These are phyloP conservation scores for Drosophila anomalata DNA, from an alignment of 2,888 invertebrate genomes.

Conservation along the genomic window DNA sequence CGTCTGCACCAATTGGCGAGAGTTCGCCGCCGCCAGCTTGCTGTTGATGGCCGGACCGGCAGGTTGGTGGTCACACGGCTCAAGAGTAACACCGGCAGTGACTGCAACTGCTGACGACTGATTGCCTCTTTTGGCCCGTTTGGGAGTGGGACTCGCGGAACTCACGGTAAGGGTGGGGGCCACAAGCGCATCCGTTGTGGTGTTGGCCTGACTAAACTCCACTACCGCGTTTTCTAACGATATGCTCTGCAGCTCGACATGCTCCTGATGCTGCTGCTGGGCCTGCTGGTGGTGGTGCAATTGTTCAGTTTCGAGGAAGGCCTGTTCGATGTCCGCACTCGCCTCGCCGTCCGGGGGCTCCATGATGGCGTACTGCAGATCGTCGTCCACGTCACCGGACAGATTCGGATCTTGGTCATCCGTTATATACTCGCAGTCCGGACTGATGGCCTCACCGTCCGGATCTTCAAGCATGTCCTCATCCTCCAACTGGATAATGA, in stretches of 20 bases:
- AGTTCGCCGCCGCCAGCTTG: slow-evolving; percentile 66
- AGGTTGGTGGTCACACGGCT: slow-evolving; percentile 62
- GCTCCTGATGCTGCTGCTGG: slow-evolving; percentile 8
- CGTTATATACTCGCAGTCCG: slow-evolving; percentile 68
- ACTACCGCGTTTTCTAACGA: slow-evolving; percentile 70
- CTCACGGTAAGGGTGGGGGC: slow-evolving; percentile 55
- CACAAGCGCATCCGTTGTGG: slow-evolving; percentile 34
- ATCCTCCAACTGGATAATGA: slow-evolving; percentile 80
- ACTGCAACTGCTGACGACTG: slow-evolving; percentile 32
- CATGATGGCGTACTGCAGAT: slow-evolving; percentile 79
- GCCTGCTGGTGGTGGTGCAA: slow-evolving; percentile 43
- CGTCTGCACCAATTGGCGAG: slow-evolving; percentile 79
- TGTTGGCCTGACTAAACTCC: slow-evolving; percentile 59
- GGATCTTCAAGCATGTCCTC: slow-evolving; percentile 79
- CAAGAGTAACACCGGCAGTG: slow-evolving; percentile 36
- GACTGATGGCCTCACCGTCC: slow-evolving; percentile 63
- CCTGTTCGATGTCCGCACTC: slow-evolving; percentile 72
- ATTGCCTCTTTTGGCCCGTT: slow-evolving; percentile 55
- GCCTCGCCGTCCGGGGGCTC: slow-evolving; percentile 69
- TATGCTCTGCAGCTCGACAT: slow-evolving; percentile 58
- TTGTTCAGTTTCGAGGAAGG: slow-evolving; percentile 62
- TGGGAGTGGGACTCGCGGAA: slow-evolving; percentile 63
- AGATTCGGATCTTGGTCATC: slow-evolving; percentile 65
- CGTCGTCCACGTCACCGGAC: slow-evolving; percentile 69
- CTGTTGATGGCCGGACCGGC: slow-evolving; percentile 57